These are phyloP conservation scores for Arctia plantaginis DNA, from an alignment of 2,888 invertebrate genomes.

Conservation along the genomic window DNA sequence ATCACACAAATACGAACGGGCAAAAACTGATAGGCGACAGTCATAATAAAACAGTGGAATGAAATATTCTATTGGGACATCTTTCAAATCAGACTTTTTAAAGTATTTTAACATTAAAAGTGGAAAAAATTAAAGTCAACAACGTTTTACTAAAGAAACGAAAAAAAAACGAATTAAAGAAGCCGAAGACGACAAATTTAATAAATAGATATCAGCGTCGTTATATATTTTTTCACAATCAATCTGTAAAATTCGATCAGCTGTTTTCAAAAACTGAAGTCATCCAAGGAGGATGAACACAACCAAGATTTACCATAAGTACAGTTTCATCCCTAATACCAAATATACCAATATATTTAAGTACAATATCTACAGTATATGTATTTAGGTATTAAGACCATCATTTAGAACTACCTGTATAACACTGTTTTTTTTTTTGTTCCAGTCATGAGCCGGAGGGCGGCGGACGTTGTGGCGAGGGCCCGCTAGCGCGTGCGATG, in stretches of 20 bases:
- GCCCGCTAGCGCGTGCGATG: conserved; percentile 87
- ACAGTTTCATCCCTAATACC: not conserved
- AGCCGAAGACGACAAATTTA: no score
- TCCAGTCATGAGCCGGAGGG: conserved; percentile 90
- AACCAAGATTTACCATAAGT: not conserved
- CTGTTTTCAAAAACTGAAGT: no score
- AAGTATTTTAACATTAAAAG: not conserved
- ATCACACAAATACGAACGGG: not conserved
- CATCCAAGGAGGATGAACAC: no score
- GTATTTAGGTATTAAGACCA: not conserved
- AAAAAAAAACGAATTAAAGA: no score
- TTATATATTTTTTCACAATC: not conserved
- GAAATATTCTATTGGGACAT: not conserved
- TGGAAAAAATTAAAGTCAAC: not conserved
- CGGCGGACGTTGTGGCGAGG: conserved; percentile 87
- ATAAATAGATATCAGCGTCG: no score
- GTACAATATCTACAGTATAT: not conserved
- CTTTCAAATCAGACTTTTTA: not conserved
- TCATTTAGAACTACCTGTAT: not conserved
- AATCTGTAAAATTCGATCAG: no score
- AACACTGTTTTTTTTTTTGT: conserved; percentile 57
- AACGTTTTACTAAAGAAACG: not conserved
- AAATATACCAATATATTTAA: not conserved
- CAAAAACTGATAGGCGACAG: not conserved
- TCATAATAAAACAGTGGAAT: not conserved